A percentile compares a stretch with the other conserved stretches of the same genome.
Conservation (phyloP, 2,797 vertebrate genomes). For the Pseudocheirus occidentalis region DNA sequence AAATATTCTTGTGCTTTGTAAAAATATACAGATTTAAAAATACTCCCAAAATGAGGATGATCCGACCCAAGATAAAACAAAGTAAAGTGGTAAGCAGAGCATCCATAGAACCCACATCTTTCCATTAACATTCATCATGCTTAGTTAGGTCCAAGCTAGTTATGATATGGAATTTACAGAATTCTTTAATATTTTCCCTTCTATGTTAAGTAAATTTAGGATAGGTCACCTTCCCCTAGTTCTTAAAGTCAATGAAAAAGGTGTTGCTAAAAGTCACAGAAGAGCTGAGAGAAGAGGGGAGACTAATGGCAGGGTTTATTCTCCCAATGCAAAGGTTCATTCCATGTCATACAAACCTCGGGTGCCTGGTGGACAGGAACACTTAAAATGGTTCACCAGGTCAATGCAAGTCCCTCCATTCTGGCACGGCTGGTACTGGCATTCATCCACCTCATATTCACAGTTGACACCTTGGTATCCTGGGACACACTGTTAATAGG, state of each 20-base stretch:
- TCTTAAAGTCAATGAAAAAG: neutral
- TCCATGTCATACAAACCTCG: constrained; percentile 84
- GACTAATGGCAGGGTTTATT: neutral
- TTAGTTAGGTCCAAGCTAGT: neutral
- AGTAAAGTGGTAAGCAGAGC: neutral
- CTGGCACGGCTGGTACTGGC: constrained; percentile 92
- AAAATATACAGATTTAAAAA: neutral
- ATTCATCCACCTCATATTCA: constrained; percentile 94
- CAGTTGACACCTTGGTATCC: constrained; percentile 97
- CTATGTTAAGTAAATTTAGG: constrained; percentile 17
- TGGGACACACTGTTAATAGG: constrained; percentile 88
- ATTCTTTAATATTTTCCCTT: neutral
- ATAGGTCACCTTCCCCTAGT: neutral
- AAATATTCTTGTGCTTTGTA: neutral
- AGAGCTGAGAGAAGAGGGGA: neutral
- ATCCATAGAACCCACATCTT: neutral
- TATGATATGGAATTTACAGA: neutral
- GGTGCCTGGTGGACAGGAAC: constrained; percentile 93
- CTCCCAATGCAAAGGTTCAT: neutral
- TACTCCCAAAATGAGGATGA: neutral
- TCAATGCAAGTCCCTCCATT: constrained; percentile 94
- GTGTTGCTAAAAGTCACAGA: neutral
- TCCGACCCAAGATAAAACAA: neutral
- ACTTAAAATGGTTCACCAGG: constrained; percentile 92
- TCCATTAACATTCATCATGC: constrained; percentile 17